Base-by-base conservation (phyloP, 1,140 invertebrate genomes). In the Lanistes nyassanus region DNA sequence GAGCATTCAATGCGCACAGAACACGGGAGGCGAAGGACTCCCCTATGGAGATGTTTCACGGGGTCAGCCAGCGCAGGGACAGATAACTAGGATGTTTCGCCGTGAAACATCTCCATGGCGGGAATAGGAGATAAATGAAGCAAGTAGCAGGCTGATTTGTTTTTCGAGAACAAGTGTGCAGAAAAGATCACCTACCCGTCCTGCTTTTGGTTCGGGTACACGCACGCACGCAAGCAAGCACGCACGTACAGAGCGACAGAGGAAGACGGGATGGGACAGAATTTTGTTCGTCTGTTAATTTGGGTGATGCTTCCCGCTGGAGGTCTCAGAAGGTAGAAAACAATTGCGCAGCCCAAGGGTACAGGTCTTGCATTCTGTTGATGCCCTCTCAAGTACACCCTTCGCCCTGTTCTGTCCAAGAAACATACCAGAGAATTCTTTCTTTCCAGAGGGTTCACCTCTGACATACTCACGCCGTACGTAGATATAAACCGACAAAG, bases 221-320 rank as follows among this genome's bases (percentile, higher is more conserved):
- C 58, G 58, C 58, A 4, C 58, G 58, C 58, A 4, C 58, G 58
- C 58, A 4, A n/a, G 4, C 58, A 62, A 2, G 4, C 58, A 62
- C 58, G 34, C 58, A n/a, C 58, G 34, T 31, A 62, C 58, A 62
- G n/a, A n/a, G n/a, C 26, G n/a, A 62, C 58, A 62, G 58, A 62
- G 58, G 6, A 11, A 16, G n/a, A 62, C n/a, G 31, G 58, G 31
- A 11, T 62, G 23, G 31, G 7, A 62, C 23, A 62, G 9, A 9
- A 9, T 9, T 31, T 31, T n/a, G n/a, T n/a, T 31, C 2, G n/a
- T 31, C 4, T n/a, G 11, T 3, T n/a, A 9, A 13, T n/a, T n/a
- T n/a, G 13, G 13, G 13, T n/a, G 13, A 2, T 31, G n/a, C 58
- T n/a, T 31, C 58, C 58, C 58, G 2, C 58, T 62, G 9, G 9